phyloP scores from a whole-genome alignment of 1,140 invertebrate species.

The Bombyx mandarina region DNA sequence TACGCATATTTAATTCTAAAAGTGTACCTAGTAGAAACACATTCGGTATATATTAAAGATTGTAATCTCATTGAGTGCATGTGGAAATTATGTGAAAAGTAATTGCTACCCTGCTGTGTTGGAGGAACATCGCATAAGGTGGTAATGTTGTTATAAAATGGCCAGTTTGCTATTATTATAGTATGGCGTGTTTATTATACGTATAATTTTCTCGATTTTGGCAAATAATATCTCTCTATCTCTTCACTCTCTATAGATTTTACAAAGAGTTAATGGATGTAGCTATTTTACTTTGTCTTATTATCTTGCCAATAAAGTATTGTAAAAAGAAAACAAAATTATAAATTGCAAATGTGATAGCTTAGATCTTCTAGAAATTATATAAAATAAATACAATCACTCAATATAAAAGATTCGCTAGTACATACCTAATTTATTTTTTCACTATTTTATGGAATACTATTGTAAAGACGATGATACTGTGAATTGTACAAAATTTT shows the following conservation, averaged over 20 bases:
- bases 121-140: slow-evolving; percentile 49
- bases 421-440: slow-evolving; percentile 36
- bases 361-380: slow-evolving; percentile 55
- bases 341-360: slow-evolving; percentile 58
- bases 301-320: slow-evolving; percentile 67
- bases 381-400: slow-evolving; percentile 16
- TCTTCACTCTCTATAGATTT: slow-evolving; percentile 62
- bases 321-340: slow-evolving; percentile 49
- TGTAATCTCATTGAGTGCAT: slow-evolving; percentile 65
- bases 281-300: slow-evolving; percentile 35
- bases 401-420: slow-evolving; percentile 22
- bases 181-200: slow-evolving; percentile 63
- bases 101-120: slow-evolving; percentile 52
- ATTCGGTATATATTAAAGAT: slow-evolving; percentile 31
- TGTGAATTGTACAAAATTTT: slow-evolving; percentile 58
- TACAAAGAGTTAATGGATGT: slow-evolving; percentile 49
- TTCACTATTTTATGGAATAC: slow-evolving; percentile 24
- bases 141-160: slow-evolving; percentile 20
- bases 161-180: slow-evolving; percentile 63
- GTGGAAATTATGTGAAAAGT: slow-evolving; percentile 33
- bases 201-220: slow-evolving; percentile 30
- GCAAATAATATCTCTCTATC: slow-evolving; percentile 53
- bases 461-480: slow-evolving; percentile 29
- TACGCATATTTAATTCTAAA: slow-evolving; percentile 42
- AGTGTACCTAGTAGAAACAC: slow-evolving; percentile 33